Evolutionary conservation across 2,888 invertebrate genomes (phyloP).

Genomic region (Lepidocyrtinus sp.): DNA sequence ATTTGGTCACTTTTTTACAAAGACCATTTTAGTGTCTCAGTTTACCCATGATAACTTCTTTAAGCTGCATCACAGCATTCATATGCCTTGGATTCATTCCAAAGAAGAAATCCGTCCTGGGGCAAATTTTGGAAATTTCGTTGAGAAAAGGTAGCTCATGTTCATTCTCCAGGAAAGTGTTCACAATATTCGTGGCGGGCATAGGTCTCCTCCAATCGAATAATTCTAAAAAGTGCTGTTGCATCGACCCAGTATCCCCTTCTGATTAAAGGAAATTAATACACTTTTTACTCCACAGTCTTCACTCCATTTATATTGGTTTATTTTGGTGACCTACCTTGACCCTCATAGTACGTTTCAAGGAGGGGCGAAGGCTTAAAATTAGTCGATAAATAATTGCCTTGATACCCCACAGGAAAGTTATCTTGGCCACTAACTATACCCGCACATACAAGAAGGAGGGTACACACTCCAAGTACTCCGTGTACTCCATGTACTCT

Average conservation of each 20-base stretch:
- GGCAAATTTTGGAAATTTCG: conserved; percentile 51
- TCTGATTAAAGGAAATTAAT: background rate
- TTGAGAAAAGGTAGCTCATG: conserved; percentile 56
- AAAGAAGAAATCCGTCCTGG: conserved; percentile 54
- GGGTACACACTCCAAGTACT: conserved; percentile 40
- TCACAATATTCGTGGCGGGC: conserved; percentile 54
- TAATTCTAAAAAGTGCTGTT: conserved; percentile 48
- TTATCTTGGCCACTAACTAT: background rate
- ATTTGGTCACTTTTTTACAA: background rate
- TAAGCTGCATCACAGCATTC: conserved; percentile 32
- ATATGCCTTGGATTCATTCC: conserved; percentile 52
- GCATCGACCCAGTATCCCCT: conserved; percentile 34
- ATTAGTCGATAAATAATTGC: conserved; percentile 26
- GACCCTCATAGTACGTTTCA: conserved; percentile 40
- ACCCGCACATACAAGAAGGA: background rate
- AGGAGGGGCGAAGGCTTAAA: conserved; percentile 50
- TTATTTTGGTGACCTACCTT: conserved; percentile 21
- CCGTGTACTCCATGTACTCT: no score
- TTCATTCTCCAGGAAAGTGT: conserved; percentile 62
- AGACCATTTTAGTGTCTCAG: background rate
- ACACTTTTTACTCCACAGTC: background rate
- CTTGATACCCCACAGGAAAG: background rate
- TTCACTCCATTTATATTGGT: background rate
- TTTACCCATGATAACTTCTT: conserved; percentile 50
- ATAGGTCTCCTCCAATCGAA: conserved; percentile 57